Conservation (phyloP, 2,113 vertebrate genomes). For the Mus musculus region DNA sequence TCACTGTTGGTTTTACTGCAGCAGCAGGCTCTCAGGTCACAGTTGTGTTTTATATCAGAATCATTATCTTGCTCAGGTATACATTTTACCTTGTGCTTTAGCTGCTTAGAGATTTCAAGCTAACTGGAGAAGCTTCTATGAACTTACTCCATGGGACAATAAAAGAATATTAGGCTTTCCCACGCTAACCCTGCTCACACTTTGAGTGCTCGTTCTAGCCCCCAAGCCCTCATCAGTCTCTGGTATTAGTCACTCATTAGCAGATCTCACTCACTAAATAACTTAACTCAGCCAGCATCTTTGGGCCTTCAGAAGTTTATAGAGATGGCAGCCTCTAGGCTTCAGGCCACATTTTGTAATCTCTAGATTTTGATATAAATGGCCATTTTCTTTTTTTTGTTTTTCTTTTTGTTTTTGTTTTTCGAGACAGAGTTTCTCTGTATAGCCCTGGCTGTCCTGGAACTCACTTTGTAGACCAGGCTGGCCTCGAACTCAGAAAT, state of each 20-base stretch:
- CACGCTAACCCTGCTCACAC: not conserved
- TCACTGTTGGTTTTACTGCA: not conserved
- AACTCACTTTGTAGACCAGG: no score
- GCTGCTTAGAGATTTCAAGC: slow-evolving; percentile 1
- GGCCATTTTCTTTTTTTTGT: not conserved
- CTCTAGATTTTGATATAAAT: not conserved
- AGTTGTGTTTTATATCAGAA: not conserved
- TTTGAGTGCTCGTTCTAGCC: slow-evolving; percentile 12
- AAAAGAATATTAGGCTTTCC: slow-evolving; percentile 57
- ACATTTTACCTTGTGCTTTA: slow-evolving; percentile 15
- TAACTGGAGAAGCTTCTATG: not conserved
- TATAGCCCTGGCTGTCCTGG: no score
- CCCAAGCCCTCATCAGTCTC: not conserved
- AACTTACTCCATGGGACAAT: slow-evolving; percentile 39
- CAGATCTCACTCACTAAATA: not conserved
- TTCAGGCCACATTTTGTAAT: slow-evolving; percentile 32
- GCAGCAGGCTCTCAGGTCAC: not conserved
- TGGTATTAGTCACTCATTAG: not conserved
- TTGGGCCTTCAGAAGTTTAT: slow-evolving; percentile 7
- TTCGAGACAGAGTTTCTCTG: no score
- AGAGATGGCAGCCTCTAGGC: not conserved
- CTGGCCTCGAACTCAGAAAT: no score
- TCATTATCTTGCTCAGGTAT: slow-evolving; percentile 34
- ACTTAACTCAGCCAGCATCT: slow-evolving; percentile 24
- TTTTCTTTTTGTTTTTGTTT: not conserved